Base-by-base conservation (phyloP, 2,797 vertebrate genomes). In the Typhlichthys subterraneus region DNA sequence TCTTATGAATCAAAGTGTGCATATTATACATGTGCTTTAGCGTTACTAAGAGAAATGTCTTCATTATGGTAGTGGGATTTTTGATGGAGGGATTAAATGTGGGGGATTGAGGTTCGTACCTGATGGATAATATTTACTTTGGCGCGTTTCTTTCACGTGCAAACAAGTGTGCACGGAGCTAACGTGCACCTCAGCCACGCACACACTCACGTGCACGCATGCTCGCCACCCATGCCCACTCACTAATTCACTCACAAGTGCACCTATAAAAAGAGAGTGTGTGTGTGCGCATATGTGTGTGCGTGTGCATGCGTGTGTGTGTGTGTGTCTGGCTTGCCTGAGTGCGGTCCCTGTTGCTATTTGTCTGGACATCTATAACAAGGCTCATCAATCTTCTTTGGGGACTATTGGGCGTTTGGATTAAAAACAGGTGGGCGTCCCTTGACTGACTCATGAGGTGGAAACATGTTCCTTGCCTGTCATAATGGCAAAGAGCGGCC, bases 301-400 rank as follows among this genome's bases (percentile, higher is more conserved):
- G 65, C 67, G 81, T 47, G 69, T 47, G 57, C 49, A 49, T 42
- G 69, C 33, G 48, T 19, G 70, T 87, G 67, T 47, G 57, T 50
- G 52, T 42, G 69, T 42, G 51, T 29, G 70, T 87, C 85, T 88
- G 86, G 81, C 67, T 63, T 73, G 73, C 76, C 77, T 77, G 69
- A 79, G 75, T 61, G 65, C 67, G 81, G 80, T 72, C 75, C 72
- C 74, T 69, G 63, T 85, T 78, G 63, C 82, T 81, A 84, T 89
- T 91, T 87, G 87, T 87, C 89, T 89, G 87, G 88, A 88, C 84
- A 81, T 62, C 72, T 86, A 76, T 90, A 90, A 91, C 86, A 88
- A 89, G 87, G 79, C 72, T 91, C 90, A 92, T 92, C 90, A 86
- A 92, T 92, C 89, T 91, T 91, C 84, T 87, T 88, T 81, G 85